phyloP scores from a whole-genome alignment of 2,888 invertebrate genomes.

The Chalcosyrphus nemorum region DNA sequence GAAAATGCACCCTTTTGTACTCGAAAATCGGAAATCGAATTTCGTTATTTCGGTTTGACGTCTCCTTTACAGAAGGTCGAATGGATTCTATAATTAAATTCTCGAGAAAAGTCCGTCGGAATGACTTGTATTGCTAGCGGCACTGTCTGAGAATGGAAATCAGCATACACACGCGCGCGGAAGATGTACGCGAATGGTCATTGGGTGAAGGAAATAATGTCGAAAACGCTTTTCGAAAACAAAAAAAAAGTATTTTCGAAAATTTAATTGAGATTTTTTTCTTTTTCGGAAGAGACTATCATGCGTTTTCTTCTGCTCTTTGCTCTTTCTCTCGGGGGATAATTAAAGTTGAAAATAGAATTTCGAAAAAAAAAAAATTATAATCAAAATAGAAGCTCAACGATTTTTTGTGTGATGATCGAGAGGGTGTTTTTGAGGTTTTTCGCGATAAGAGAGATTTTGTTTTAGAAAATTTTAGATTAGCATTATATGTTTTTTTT shows the following conservation, averaged over 20 bases:
- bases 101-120: constrained; percentile 40
- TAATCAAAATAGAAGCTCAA: constrained; percentile 5
- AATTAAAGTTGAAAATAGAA: constrained; percentile 43
- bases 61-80: constrained; percentile 58
- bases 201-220: neutral
- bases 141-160: constrained; percentile 16
- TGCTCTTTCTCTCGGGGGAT: constrained; percentile 10
- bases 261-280: neutral
- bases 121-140: constrained; percentile 22
- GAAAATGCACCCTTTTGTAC: constrained; percentile 38
- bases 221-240: constrained; percentile 40
- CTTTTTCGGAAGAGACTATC: constrained; percentile 10
- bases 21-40: constrained; percentile 18
- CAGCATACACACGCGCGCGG: constrained; percentile 39
- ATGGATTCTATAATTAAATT: constrained; percentile 58
- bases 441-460: constrained; percentile 10
- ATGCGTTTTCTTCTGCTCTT: neutral
- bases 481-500: neutral
- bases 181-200: constrained; percentile 45
- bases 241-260: neutral
- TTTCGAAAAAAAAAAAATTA: constrained; percentile 1
- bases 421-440: constrained; percentile 4
- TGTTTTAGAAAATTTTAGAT: constrained; percentile 4
- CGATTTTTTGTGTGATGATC: neutral
- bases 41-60: constrained; percentile 30